Conservation (phyloP, 2,888 invertebrate species). For the Heliconius aoede region DNA sequence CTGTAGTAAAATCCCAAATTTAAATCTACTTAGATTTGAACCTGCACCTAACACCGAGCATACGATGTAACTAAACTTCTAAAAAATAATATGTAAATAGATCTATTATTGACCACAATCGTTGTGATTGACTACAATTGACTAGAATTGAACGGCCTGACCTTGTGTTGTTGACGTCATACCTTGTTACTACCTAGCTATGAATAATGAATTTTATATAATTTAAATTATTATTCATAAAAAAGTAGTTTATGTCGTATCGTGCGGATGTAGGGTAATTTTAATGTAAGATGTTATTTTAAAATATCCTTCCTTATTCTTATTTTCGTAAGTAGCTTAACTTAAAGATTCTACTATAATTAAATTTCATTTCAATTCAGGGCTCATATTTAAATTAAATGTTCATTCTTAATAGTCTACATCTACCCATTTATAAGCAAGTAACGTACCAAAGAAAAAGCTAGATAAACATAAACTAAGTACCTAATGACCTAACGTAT, state of each 20-base stretch:
- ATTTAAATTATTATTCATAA: neutral
- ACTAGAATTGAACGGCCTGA: constrained; percentile 7
- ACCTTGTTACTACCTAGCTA: neutral
- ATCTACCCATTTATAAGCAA: too few relatives aligned
- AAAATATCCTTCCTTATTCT: too few relatives aligned
- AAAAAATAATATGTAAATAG: neutral
- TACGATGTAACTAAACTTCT: neutral
- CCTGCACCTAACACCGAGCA: neutral
- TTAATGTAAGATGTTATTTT: neutral
- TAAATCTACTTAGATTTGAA: neutral
- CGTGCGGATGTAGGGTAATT: neutral
- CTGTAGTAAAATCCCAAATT: neutral
- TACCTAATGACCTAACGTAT: too few relatives aligned
- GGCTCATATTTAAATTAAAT: too few relatives aligned
- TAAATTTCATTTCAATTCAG: too few relatives aligned
- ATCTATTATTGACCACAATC: neutral
- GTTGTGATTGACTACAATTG: constrained; percentile 15
- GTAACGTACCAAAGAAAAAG: too few relatives aligned
- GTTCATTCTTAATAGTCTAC: too few relatives aligned
- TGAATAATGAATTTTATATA: neutral
- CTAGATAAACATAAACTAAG: too few relatives aligned
- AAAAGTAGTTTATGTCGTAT: neutral
- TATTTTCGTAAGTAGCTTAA: neutral
- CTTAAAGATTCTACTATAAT: too few relatives aligned
- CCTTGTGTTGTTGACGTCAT: constrained; percentile 16